A percentile compares a stretch with the other conserved stretches of the same genome.
phyloP scores from a whole-genome alignment of 1,140 invertebrate species.

The Lethrus apterus region DNA sequence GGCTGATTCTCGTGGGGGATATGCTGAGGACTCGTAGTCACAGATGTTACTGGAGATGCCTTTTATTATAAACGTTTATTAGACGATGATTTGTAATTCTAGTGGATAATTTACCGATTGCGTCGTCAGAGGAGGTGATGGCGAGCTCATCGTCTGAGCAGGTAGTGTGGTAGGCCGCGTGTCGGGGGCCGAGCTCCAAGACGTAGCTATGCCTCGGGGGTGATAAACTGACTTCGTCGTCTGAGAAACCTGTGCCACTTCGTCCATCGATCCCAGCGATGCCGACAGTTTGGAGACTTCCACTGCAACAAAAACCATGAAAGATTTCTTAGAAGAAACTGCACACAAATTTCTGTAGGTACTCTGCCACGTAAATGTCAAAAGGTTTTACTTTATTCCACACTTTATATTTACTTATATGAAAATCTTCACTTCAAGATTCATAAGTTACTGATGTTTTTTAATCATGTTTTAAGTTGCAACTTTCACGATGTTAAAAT shows the following conservation, averaged over 20 bases:
- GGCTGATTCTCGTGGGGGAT: constrained; percentile 19
- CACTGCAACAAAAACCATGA: constrained; percentile 30
- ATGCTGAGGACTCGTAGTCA: constrained; percentile 37
- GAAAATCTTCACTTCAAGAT: too few relatives aligned
- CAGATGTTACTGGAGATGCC: constrained; percentile 36
- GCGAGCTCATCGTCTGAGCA: constrained; percentile 41
- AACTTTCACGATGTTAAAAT: too few relatives aligned
- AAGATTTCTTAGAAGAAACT: too few relatives aligned
- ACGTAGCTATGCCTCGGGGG: constrained; percentile 41
- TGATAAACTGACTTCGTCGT: constrained; percentile 42
- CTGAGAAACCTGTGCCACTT: constrained; percentile 36
- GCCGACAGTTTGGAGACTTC: constrained; percentile 42
- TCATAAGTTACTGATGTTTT: too few relatives aligned
- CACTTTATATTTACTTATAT: too few relatives aligned
- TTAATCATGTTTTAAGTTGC: too few relatives aligned
- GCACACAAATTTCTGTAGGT: too few relatives aligned
- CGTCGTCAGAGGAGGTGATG: constrained; percentile 41
- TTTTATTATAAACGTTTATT: too few relatives aligned
- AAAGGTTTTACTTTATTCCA: too few relatives aligned
- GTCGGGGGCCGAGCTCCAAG: constrained; percentile 40
- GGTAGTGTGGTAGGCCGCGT: constrained; percentile 33
- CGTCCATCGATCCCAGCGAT: constrained; percentile 40
- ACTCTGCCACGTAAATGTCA: too few relatives aligned
- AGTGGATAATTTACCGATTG: constrained; percentile 33
- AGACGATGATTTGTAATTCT: too few relatives aligned